A percentile compares a stretch with the other conserved stretches of the same genome.
Evolutionary conservation across 2,113 vertebrate species (phyloP).

Genomic region (Dicentrarchus labrax): DNA sequence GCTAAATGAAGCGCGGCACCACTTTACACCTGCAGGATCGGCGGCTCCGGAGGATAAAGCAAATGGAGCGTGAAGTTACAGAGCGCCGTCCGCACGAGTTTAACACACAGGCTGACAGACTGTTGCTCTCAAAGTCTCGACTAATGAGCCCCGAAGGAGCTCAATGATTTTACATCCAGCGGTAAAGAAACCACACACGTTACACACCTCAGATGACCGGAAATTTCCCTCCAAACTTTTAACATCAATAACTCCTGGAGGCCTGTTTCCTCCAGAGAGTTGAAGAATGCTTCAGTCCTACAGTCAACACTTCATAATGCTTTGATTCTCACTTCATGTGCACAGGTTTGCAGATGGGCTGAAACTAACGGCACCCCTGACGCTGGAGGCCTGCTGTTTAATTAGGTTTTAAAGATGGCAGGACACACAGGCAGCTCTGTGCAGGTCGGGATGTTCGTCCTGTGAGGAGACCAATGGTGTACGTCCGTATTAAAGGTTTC

Average conservation of each 20-base stretch:
- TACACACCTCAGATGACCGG: constrained; percentile 5
- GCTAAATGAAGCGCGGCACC: constrained; percentile 48
- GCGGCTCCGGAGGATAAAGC: constrained; percentile 40
- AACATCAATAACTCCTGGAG: constrained; percentile 5
- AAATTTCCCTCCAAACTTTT: neutral
- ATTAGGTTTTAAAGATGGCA: constrained; percentile 87
- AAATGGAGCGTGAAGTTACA: constrained; percentile 60
- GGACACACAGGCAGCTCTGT: constrained; percentile 75
- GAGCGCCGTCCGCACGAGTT: constrained; percentile 27
- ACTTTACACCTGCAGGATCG: constrained; percentile 62
- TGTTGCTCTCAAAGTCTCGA: constrained; percentile 46
- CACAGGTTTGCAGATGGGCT: constrained; percentile 69
- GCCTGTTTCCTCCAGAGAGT: constrained; percentile 39
- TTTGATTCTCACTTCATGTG: constrained; percentile 71
- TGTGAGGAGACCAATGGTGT: no score
- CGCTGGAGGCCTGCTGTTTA: constrained; percentile 85
- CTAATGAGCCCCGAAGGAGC: constrained; percentile 58
- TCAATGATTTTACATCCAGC: constrained; percentile 54
- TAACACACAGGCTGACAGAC: constrained; percentile 68
- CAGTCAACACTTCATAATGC: constrained; percentile 61
- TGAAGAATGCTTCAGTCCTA: constrained; percentile 19
- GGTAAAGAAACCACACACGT: neutral
- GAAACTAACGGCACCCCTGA: constrained; percentile 81
- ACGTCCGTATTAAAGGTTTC: no score
- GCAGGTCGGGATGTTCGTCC: constrained; percentile 2